Evolutionary conservation across 2,797 vertebrate genomes (phyloP).

Genomic region (Scyliorhinus canicula): DNA sequence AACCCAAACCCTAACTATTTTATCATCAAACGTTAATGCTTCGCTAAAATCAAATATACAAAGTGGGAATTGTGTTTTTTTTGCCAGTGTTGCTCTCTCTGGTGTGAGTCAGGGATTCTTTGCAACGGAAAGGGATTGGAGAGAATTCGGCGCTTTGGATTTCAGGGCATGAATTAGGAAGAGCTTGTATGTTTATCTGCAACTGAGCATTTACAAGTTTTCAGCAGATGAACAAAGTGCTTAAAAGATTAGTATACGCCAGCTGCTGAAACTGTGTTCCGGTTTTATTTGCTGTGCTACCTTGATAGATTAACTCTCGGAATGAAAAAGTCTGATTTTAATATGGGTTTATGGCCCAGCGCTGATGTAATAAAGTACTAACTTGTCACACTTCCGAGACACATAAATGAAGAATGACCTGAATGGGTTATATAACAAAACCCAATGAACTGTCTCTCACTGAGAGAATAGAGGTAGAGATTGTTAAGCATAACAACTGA

Average conservation of each 20-base stretch:
- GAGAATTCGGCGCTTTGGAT: background rate
- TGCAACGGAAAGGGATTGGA: background rate
- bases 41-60: background rate
- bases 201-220: background rate
- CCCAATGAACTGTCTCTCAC: background rate
- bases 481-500: slow-evolving; percentile 1
- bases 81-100: background rate
- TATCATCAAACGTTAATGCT: background rate
- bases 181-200: background rate
- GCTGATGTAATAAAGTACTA: background rate
- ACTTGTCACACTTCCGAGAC: background rate
- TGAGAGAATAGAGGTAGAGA: background rate
- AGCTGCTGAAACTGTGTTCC: background rate
- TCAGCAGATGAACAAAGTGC: background rate
- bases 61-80: background rate
- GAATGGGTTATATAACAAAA: background rate
- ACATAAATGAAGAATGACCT: background rate
- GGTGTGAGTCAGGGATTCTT: too few species aligned
- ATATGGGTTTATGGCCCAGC: background rate
- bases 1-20: too few species aligned
- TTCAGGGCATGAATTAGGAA: background rate
- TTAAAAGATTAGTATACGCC: background rate
- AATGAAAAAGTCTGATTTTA: background rate
- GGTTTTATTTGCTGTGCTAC: background rate
- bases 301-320: background rate